phyloP scores from a whole-genome alignment of 2,113 vertebrate genomes.

The Grammomys surdaster region DNA sequence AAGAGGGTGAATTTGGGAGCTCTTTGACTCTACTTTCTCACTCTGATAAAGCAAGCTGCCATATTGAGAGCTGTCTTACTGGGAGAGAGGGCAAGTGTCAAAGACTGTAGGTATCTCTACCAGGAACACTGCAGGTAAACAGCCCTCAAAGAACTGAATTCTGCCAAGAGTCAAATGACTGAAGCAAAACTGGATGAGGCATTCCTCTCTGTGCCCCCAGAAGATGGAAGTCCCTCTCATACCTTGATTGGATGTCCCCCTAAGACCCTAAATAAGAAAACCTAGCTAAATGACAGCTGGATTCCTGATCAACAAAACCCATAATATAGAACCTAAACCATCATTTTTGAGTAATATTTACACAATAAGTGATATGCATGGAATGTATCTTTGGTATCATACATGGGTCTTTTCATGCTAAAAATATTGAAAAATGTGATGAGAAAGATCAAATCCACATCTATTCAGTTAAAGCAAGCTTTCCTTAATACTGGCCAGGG shows the following conservation, averaged over 20 bases:
- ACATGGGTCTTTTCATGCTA: neutral
- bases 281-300: neutral
- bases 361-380: neutral
- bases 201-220: neutral
- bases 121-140: neutral
- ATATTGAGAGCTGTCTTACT: neutral
- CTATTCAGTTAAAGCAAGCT: neutral
- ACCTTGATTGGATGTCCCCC: neutral
- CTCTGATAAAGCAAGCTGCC: conserved; percentile 3
- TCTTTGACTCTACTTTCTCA: neutral
- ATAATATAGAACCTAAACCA: neutral
- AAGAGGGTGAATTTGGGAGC: neutral
- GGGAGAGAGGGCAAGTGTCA: neutral
- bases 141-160: neutral
- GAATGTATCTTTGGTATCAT: neutral
- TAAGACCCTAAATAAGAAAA: neutral
- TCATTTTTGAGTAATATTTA: conserved; percentile 3
- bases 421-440: neutral
- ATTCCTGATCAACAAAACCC: neutral
- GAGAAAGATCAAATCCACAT: neutral
- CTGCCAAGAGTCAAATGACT: neutral
- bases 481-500: neutral
- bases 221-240: neutral
- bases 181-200: neutral
- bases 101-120: neutral